These are phyloP conservation scores for Orcinus orca DNA, from an alignment of 2,113 vertebrate species.

Conservation along the genomic window DNA sequence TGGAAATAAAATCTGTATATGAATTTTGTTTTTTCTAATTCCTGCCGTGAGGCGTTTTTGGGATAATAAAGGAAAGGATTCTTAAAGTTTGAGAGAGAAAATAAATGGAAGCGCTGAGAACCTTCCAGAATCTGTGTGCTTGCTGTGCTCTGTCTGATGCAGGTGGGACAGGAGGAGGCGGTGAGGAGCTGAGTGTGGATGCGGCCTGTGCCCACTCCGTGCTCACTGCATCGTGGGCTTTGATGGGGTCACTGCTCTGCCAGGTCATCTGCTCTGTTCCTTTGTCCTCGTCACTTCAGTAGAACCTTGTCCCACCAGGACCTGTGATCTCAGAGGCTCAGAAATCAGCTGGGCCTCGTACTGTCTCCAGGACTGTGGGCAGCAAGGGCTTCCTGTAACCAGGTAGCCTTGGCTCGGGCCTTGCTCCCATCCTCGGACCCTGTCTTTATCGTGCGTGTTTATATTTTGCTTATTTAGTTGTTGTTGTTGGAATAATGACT, in stretches of 20 bases:
- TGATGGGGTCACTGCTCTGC: background rate
- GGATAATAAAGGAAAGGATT: background rate
- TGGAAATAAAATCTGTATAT: background rate
- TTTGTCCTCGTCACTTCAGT: background rate
- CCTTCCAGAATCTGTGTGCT: background rate
- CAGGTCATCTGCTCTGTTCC: background rate
- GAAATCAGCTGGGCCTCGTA: background rate
- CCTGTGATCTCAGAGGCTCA: background rate
- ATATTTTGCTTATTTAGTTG: background rate
- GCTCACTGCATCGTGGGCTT: background rate
- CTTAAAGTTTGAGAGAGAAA: background rate
- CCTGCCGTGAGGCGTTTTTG: background rate
- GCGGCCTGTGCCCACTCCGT: rapidly evolving
- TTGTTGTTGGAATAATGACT: background rate
- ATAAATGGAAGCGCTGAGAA: background rate
- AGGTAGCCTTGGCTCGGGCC: background rate
- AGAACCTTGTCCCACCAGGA: background rate
- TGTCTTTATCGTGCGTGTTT: background rate
- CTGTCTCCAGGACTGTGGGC: background rate
- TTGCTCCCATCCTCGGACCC: too few species aligned
- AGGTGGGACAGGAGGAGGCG: background rate
- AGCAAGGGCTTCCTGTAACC: background rate
- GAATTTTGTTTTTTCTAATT: background rate
- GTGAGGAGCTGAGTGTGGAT: rapidly evolving
- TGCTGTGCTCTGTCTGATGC: background rate